These are phyloP conservation scores for Penaeus indicus DNA, from an alignment of 1,140 invertebrate species.

Conservation along the genomic window DNA sequence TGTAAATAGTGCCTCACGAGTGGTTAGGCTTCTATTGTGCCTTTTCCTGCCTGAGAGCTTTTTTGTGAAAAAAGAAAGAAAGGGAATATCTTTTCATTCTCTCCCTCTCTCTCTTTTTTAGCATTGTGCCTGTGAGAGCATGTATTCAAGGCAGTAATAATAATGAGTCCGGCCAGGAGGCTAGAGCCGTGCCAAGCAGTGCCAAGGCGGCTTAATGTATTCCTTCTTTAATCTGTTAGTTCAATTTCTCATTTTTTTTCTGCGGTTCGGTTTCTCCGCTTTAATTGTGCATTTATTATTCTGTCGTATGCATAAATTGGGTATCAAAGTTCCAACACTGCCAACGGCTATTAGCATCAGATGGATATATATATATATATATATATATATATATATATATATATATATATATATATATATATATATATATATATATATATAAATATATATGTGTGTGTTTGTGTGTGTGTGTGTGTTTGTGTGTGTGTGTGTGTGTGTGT, in stretches of 20 bases:
- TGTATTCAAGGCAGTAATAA: neutral
- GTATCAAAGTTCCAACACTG: no score
- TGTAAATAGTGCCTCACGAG: no score
- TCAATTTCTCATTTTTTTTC: no score
- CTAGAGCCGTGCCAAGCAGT: no score
- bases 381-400: conserved; percentile 24
- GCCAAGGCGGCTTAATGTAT: no score
- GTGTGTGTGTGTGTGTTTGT: neutral
- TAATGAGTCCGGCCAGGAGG: no score
- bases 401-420: conserved; percentile 24
- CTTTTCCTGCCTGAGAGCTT: neutral
- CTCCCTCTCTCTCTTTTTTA: neutral
- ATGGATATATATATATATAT: conserved; percentile 11
- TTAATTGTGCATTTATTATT: no score
- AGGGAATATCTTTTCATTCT: neutral
- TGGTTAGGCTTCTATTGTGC: neutral
- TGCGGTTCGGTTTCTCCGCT: no score
- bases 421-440: conserved; percentile 24
- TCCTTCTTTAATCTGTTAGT: no score
- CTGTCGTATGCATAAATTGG: no score
- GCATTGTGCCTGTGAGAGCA: neutral
- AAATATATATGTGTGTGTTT: conserved; percentile 9
- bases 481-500: no score
- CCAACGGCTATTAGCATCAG: no score
- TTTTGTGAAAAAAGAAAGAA: neutral